Base-by-base conservation (phyloP, 2,888 invertebrate species). In the Ochropacha duplaris region DNA sequence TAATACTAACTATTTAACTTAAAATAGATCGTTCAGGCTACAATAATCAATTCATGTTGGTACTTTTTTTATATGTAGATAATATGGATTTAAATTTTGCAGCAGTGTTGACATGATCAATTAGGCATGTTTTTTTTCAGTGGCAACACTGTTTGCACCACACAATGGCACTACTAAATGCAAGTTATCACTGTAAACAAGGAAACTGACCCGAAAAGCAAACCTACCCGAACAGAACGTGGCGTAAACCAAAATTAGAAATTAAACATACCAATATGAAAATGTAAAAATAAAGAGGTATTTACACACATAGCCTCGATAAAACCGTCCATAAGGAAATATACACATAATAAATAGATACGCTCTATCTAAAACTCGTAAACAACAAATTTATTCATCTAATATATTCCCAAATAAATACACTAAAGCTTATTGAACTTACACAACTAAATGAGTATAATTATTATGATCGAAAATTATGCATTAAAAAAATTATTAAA, bases 381-480 rank as follows among this genome's bases (percentile, higher is more conserved):
- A 82, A 80, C 80, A 80, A 71, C 16, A 63, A 65, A 66, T 64
- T 67, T 64, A 71, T 62, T 39, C 34, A 57, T 55, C 34, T 54
- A 57, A 58, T 19, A 50, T 59, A 39, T 57, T 58, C 68, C 61
- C 79, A 24, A 88, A 91, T 90, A 91, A 90, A 90, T 90, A 89
- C 71, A 70, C 84, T 90, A 88, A 83, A 87, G 71, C 84, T 86
- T 87, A 90, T 67, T 69, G 78, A 74, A 83, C 81, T 81, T 87
- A 88, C 63, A 58, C 16, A 65, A 76, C 79, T 88, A 87, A 80
- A 87, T 86, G 90, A 90, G 90, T 90, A 89, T 88, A 86, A 84
- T 88, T 89, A 90, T 92, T 90, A 90, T 90, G 87, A 86, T 86
- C 81, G 80, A 76, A 79, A 82, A 87, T 88, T 89, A 89, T 90